Base-by-base conservation (phyloP, 1,140 invertebrate genomes). In the Pseudomyrmex cubaensis region DNA sequence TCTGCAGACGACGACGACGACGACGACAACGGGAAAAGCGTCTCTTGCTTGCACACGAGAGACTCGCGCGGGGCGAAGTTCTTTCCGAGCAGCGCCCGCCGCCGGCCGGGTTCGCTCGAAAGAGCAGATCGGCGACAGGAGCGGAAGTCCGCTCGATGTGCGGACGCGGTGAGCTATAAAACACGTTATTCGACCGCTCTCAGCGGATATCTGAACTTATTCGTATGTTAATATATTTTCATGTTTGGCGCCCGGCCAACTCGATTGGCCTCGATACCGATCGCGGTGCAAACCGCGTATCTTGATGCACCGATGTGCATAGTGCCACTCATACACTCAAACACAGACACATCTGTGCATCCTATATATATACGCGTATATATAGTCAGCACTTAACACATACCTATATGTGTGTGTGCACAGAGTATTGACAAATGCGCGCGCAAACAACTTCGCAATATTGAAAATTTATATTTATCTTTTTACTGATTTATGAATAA, bases 201-300 rank as follows among this genome's bases (percentile, higher is more conserved):
- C 57, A 52, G 48, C 48, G 62, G 78, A 85, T 78, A 78, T 89
- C 85, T 86, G 82, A 77, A 87, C 87, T 90, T 90, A 90, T 91
- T 90, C 90, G 84, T 89, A 89, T 90, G 85, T 90, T 91, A 90
- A 90, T 89, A 90, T 90, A 91, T 90, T 90, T 90, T 59, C 82
- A 69, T 72, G 73, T 76, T 87, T 91, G 90, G 89, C 86, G 52
- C 35, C 54, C 9, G 15, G 74, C 90, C 90, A 90, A 89, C 63
- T 61, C 73, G 70, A 87, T 89, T 85, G 83, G 25, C 85, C 74
- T 67, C 78, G 48, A 86, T 85, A 85, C 61, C 59, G 64, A 59
- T 78, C 67, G 25, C 22, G 50, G 17, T 69, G 50, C 75, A 76
- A 57, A 13, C 56, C 17, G 35, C 59, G 15, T 84, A 85, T 66